Percentiles rank a stretch among this genome's conserved stretches.
These are phyloP conservation scores for Rhadinocentrus ornatus DNA, from an alignment of 2,797 vertebrate species.

Conservation along the genomic window DNA sequence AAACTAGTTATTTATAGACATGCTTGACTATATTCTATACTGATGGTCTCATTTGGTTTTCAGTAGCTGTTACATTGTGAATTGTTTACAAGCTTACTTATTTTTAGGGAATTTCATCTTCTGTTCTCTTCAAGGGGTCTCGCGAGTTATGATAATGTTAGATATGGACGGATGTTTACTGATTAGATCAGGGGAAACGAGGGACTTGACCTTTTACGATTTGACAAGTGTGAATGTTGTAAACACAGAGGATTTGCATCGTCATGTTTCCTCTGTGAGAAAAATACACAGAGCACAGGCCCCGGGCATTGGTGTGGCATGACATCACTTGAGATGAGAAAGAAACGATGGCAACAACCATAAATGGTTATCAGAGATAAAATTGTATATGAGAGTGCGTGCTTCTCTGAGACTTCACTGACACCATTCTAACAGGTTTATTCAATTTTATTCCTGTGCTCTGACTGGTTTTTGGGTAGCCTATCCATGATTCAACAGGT, in stretches of 20 bases:
- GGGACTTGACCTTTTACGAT: slow-evolving; percentile 75
- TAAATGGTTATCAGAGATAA: slow-evolving; percentile 54
- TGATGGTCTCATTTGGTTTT: neutral
- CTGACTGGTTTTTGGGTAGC: slow-evolving; percentile 50
- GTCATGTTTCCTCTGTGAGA: slow-evolving; percentile 58
- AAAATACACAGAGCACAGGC: slow-evolving; percentile 41
- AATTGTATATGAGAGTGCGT: slow-evolving; percentile 7
- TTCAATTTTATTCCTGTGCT: slow-evolving; percentile 20
- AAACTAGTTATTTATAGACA: too few relatives aligned
- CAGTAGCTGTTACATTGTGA: neutral
- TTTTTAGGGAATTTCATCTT: slow-evolving; percentile 2
- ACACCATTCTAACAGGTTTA: slow-evolving; percentile 35
- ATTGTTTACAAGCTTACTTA: slow-evolving; percentile 14
- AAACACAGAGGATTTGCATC: slow-evolving; percentile 71
- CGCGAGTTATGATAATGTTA: slow-evolving; percentile 37
- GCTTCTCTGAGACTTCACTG: slow-evolving; percentile 6
- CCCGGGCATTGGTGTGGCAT: slow-evolving; percentile 39
- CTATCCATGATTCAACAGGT: slow-evolving; percentile 78
- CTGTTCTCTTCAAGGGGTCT: slow-evolving; percentile 44
- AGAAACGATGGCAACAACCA: slow-evolving; percentile 53
- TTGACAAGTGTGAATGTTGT: slow-evolving; percentile 72
- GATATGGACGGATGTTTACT: slow-evolving; percentile 63
- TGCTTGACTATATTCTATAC: slow-evolving; percentile 7
- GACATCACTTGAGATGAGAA: slow-evolving; percentile 52
- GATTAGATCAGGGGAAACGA: slow-evolving; percentile 66